phyloP scores from a whole-genome alignment of 2,888 invertebrate genomes.

The Drosophila tanythrix region DNA sequence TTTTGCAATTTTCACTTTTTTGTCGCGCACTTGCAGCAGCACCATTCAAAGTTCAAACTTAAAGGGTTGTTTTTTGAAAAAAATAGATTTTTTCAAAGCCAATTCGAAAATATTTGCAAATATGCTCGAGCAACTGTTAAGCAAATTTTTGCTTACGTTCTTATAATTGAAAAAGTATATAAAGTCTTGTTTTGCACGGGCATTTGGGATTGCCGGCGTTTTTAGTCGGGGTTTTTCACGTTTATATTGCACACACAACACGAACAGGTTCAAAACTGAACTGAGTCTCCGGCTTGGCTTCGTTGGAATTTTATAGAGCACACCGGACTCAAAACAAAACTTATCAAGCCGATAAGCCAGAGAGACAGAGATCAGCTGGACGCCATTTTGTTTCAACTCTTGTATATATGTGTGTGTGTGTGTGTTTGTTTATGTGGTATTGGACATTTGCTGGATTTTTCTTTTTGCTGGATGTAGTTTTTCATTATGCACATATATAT shows the following conservation, averaged over 20 bases:
- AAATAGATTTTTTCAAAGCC: neutral
- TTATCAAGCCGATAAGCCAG: slow-evolving; percentile 40
- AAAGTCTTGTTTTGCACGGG: slow-evolving; percentile 13
- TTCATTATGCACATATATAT: neutral
- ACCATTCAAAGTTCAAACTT: slow-evolving; percentile 63
- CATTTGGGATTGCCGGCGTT: slow-evolving; percentile 45
- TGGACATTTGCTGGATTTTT: slow-evolving; percentile 29
- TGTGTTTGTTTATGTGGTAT: slow-evolving; percentile 8
- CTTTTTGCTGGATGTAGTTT: slow-evolving; percentile 30
- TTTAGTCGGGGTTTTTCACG: slow-evolving; percentile 25
- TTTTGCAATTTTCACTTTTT: slow-evolving; percentile 56
- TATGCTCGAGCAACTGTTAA: slow-evolving; percentile 7
- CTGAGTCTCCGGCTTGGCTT: slow-evolving; percentile 47
- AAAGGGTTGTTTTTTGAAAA: slow-evolving; percentile 3
- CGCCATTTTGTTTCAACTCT: slow-evolving; percentile 56
- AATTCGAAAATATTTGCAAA: slow-evolving; percentile 8
- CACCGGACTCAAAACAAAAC: slow-evolving; percentile 20
- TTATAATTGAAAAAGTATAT: neutral
- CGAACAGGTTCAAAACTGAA: slow-evolving; percentile 64
- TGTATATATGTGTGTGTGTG: neutral
- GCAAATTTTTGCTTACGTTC: neutral
- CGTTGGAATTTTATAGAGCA: slow-evolving; percentile 62
- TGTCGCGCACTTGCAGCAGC: slow-evolving; percentile 54
- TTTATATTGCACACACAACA: slow-evolving; percentile 26
- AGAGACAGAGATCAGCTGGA: slow-evolving; percentile 57